Conservation (phyloP, 2,113 vertebrate species). For the Aegotheles bennettii region DNA sequence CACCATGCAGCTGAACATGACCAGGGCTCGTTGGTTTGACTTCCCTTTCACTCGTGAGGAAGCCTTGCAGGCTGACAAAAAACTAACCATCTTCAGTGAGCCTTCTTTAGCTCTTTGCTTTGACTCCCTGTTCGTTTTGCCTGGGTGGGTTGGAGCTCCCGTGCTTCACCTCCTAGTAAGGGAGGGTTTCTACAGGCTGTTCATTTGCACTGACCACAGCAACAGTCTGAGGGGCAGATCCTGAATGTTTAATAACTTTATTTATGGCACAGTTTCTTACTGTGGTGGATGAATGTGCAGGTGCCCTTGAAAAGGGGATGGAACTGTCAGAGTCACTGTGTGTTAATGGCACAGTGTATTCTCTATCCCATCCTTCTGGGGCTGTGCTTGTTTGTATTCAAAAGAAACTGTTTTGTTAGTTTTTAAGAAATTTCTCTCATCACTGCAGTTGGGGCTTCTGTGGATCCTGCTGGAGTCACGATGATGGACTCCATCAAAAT, state of each 20-base stretch:
- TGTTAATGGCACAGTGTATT: neutral
- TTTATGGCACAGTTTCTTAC: neutral
- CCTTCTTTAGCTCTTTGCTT: neutral
- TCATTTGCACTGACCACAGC: accelerated
- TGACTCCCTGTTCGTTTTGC: neutral
- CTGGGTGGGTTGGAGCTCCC: neutral
- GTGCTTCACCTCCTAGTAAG: neutral
- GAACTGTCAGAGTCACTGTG: neutral
- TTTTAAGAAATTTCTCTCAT: neutral
- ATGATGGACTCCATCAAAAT: conserved; percentile 99
- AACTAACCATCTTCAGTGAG: conserved; percentile 95
- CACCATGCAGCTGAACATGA: conserved; percentile 96
- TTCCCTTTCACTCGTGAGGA: conserved; percentile 97
- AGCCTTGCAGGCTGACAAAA: conserved; percentile 96
- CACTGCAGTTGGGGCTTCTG: conserved; percentile 89
- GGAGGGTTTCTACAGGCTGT: neutral
- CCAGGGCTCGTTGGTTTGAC: conserved; percentile 97
- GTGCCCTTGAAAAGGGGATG: neutral
- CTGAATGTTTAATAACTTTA: neutral
- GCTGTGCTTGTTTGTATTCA: neutral
- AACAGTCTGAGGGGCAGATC: accelerated
- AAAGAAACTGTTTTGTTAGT: neutral
- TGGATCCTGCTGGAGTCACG: conserved; percentile 96
- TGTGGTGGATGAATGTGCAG: neutral
- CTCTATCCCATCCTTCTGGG: neutral